phyloP scores from a whole-genome alignment of 2,888 invertebrate species.

The Xylophagus ater region DNA sequence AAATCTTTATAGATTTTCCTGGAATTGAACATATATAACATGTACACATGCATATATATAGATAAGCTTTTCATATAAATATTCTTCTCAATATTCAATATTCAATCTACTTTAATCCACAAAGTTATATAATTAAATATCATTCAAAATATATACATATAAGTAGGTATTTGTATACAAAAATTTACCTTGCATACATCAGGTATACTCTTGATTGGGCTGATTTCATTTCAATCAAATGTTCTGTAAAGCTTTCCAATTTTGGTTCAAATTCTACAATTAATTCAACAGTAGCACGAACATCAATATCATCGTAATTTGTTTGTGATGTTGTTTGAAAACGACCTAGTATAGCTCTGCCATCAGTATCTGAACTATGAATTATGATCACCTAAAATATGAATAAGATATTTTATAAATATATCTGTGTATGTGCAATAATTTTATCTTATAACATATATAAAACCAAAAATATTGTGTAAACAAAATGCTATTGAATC shows the following conservation, averaged over 20 bases:
- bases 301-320: constrained; percentile 82
- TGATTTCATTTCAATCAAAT: constrained; percentile 67
- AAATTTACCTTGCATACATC: constrained; percentile 77
- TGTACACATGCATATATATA: too few species aligned
- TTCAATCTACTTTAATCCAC: too few species aligned
- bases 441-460: too few species aligned
- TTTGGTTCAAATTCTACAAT: constrained; percentile 90
- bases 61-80: too few species aligned
- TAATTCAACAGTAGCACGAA: constrained; percentile 85
- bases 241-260: constrained; percentile 68
- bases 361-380: constrained; percentile 93
- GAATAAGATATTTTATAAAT: constrained; percentile 3
- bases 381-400: constrained; percentile 66
- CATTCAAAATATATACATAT: too few species aligned
- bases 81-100: too few species aligned
- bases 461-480: too few species aligned
- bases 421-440: neutral
- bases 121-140: too few species aligned
- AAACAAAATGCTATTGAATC: too few species aligned
- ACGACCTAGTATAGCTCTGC: constrained; percentile 79
- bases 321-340: constrained; percentile 91
- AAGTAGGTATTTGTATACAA: too few species aligned
- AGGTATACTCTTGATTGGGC: constrained; percentile 86
- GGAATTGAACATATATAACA: too few species aligned
- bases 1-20: too few species aligned